Evolutionary conservation across 2,797 vertebrate species (phyloP), one percentile per base, ranked within the genome.

Genomic region (Hippopotamyrus pictus): DNA sequence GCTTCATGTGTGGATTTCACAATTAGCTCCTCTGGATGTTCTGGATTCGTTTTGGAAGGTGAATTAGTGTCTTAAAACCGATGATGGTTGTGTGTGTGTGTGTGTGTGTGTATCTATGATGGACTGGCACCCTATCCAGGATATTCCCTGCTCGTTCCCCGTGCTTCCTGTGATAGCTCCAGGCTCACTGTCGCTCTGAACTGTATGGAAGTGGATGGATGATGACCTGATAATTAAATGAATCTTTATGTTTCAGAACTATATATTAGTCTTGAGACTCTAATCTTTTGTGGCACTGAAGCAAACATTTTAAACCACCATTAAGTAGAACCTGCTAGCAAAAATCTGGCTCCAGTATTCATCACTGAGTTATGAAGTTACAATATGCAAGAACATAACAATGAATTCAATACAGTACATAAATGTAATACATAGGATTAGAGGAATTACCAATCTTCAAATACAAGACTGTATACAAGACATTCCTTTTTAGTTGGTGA

Each of bases 331-430:
- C 12, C 37, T 79, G 41, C 25, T 46, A 87, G 54, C 87, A 89
- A 88, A 51, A 86, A 89, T 89, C 41, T 5, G 69, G 12, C 17
- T 89, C 50, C 50, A 54, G 2, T 89, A 44, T 65, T 46, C 46
- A 62, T 22, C 33, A 46, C 11, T 46, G 83, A 4, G 48, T 51
- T 14, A 85, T 51, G n/a, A 53, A 51, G 83, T 85, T 51, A 17
- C 48, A 85, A 53, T 33, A 51, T 33, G 53, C 22, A 50, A 51
- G 22, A 85, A 85, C 22, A 85, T 46, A 85, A 85, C 48, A 51
- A 51, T 25, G 25, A 50, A 85, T 46, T 85, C 82, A 50, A 84
- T 50, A 84, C n/a, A 12, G 82, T 50, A 48, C 48, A 84, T 83
- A 48, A 48, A 84, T 44, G 7, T 85, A 51, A 25, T 25, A 53